phyloP scores from a whole-genome alignment of 2,797 vertebrate genomes.

The Orientallactaga sibirica region DNA sequence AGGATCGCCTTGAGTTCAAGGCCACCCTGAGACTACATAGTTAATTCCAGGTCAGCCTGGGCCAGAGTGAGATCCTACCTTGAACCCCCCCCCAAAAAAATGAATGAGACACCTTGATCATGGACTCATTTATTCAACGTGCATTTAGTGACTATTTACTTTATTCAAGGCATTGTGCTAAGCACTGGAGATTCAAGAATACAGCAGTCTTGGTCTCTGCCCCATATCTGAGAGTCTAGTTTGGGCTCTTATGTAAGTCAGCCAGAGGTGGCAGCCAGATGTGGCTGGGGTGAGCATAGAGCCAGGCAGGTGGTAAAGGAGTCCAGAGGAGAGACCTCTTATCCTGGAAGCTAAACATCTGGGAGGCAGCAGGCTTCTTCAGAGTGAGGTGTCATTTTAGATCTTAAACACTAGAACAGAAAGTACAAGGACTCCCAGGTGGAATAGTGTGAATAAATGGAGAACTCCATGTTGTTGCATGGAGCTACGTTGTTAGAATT shows the following conservation, averaged over 20 bases:
- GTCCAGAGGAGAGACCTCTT: background rate
- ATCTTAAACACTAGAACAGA: background rate
- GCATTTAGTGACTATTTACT: background rate
- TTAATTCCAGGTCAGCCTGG: too few relatives aligned
- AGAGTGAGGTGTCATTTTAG: background rate
- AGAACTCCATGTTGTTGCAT: background rate
- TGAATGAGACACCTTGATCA: slow-evolving; percentile 32
- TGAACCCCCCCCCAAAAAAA: background rate
- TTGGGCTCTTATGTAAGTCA: background rate
- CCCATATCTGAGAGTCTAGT: background rate
- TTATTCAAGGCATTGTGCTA: background rate
- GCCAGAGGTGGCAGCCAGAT: background rate
- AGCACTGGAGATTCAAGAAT: background rate
- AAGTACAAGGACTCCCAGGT: background rate
- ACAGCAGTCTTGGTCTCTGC: background rate
- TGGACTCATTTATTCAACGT: slow-evolving; percentile 23
- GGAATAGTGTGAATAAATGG: background rate
- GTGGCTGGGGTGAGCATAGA: too few relatives aligned
- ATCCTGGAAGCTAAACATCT: too few relatives aligned
- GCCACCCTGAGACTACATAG: too few relatives aligned
- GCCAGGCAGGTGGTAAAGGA: background rate
- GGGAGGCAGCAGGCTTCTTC: background rate
- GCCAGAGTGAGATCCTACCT: too few relatives aligned
- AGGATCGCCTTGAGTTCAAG: too few relatives aligned
- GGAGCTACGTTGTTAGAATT: background rate